Conservation (phyloP, 2,888 invertebrate genomes). For the Microplitis manilae region DNA sequence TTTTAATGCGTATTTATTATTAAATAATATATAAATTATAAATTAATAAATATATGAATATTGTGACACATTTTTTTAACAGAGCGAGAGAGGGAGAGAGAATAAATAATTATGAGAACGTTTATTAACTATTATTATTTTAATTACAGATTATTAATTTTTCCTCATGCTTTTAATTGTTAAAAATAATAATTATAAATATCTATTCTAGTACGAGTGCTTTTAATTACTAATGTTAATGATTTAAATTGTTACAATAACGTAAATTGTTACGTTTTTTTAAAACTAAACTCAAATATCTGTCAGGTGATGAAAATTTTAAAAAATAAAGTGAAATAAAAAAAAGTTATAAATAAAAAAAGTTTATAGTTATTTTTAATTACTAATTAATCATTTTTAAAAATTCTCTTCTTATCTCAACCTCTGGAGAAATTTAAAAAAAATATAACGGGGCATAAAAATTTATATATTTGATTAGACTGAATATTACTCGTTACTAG, state of each 20-base stretch:
- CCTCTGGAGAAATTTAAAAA: constrained; percentile 9
- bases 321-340: neutral
- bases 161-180: constrained; percentile 13
- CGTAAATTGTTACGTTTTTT: neutral
- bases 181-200: constrained; percentile 14
- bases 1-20: constrained; percentile 44
- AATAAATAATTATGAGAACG: neutral
- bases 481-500: constrained; percentile 6
- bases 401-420: constrained; percentile 25
- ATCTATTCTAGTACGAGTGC: constrained; percentile 7
- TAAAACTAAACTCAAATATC: constrained; percentile 3
- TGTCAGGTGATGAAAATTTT: neutral
- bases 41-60: constrained; percentile 20
- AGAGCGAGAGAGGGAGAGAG: constrained; percentile 15
- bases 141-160: constrained; percentile 11
- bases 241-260: constrained; percentile 9
- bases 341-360: constrained; percentile 17
- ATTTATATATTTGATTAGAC: constrained; percentile 7
- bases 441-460: constrained; percentile 2
- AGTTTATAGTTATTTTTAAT: constrained; percentile 17
- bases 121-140: constrained; percentile 9
- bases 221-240: neutral
- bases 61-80: constrained; percentile 2
- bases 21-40: constrained; percentile 40
- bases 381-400: constrained; percentile 4